Evolutionary conservation across 2,888 invertebrate genomes (phyloP).

Genomic region (Coenonympha glycerion): DNA sequence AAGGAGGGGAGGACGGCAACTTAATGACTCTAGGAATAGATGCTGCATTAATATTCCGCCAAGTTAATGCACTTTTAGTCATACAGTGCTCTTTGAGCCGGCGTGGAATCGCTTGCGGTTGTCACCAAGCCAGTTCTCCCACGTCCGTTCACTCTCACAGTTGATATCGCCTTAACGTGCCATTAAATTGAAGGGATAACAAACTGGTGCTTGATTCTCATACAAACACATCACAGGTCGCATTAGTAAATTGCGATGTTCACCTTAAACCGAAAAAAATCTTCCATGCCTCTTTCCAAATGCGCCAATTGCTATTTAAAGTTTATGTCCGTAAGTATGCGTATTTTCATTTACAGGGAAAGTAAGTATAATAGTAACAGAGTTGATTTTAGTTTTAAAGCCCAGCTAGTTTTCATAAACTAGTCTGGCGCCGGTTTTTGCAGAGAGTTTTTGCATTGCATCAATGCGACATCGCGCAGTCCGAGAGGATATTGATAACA

Average conservation of each 20-base stretch:
- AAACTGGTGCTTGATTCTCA: too few relatives aligned
- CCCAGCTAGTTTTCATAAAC: not conserved
- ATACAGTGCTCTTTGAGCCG: slow-evolving; percentile 36
- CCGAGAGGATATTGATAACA: slow-evolving; percentile 18
- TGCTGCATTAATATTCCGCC: slow-evolving; percentile 48
- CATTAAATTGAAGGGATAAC: too few relatives aligned
- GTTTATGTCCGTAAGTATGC: too few relatives aligned
- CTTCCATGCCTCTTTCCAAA: too few relatives aligned
- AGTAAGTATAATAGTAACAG: too few relatives aligned
- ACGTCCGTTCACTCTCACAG: slow-evolving; percentile 50
- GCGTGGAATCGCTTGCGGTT: slow-evolving; percentile 43
- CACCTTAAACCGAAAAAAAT: too few relatives aligned
- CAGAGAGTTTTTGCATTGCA: not conserved
- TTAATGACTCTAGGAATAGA: slow-evolving; percentile 51
- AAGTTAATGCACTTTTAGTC: slow-evolving; percentile 46
- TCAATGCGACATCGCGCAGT: slow-evolving; percentile 2
- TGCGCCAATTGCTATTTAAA: too few relatives aligned
- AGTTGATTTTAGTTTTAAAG: too few relatives aligned
- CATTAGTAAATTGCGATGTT: too few relatives aligned
- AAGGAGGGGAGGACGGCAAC: slow-evolving; percentile 27
- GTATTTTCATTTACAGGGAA: too few relatives aligned
- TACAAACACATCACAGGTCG: too few relatives aligned
- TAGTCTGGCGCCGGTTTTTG: slow-evolving; percentile 7
- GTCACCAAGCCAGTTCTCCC: slow-evolving; percentile 67
- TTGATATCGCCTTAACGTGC: slow-evolving; percentile 38